Evolutionary conservation across 2,797 vertebrate genomes (phyloP).

Genomic region (Brachyrhaphis roseni): DNA sequence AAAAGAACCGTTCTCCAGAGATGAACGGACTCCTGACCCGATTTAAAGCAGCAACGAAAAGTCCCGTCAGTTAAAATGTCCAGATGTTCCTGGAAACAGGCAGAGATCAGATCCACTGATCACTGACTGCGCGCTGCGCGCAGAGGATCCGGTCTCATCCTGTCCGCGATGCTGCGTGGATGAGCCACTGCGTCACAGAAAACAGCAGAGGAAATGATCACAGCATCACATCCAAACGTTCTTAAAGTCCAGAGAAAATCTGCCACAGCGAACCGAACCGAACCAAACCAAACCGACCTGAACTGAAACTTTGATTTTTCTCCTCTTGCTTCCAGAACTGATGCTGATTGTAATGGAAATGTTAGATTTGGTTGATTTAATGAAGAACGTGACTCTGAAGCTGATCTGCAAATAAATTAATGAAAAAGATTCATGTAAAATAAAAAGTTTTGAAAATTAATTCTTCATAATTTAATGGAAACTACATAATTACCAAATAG

Average conservation of each 20-base stretch:
- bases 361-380: neutral
- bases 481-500: no score
- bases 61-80: neutral
- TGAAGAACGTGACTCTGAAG: neutral
- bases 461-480: neutral
- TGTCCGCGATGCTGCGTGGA: conserved; percentile 35
- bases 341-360: neutral
- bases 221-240: neutral
- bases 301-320: neutral
- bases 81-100: neutral
- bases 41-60: neutral
- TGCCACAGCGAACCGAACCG: neutral
- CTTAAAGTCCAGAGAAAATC: neutral
- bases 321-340: neutral
- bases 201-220: neutral
- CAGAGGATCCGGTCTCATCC: conserved; percentile 43
- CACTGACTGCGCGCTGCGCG: neutral
- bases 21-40: neutral
- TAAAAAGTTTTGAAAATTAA: neutral
- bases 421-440: neutral
- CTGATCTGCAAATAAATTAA: neutral
- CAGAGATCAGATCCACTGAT: neutral
- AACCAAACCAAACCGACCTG: neutral
- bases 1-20: neutral
- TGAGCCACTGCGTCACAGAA: conserved; percentile 47